Evolutionary conservation across 2,113 vertebrate genomes (phyloP).

Genomic region (Pomatorhinus ruficollis): DNA sequence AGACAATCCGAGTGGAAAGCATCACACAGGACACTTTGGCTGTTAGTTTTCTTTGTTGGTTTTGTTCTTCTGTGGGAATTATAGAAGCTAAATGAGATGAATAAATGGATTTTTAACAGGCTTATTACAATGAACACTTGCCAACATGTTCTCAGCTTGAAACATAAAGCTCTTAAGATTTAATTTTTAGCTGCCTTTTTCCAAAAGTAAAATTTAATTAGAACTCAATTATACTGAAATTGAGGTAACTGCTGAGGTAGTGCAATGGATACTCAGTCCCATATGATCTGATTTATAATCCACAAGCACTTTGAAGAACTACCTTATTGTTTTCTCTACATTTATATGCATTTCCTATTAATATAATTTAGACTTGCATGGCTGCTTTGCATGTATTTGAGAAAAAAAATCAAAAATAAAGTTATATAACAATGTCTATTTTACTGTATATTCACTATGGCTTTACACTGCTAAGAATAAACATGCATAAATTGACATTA

Average conservation of each 20-base stretch:
- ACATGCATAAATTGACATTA: not conserved
- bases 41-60: not conserved
- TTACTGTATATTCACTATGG: not conserved
- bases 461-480: not conserved
- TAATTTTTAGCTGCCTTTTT: constrained; percentile 21
- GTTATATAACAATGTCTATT: not conserved
- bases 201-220: constrained; percentile 40
- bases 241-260: constrained; percentile 24
- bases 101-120: constrained; percentile 31
- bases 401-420: not conserved
- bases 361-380: not conserved
- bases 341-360: not conserved
- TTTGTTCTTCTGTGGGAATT: not conserved
- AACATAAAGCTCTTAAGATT: constrained; percentile 39
- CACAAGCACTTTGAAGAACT: not conserved
- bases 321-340: not conserved
- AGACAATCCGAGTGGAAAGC: not conserved
- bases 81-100: not conserved
- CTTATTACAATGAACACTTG: constrained; percentile 10
- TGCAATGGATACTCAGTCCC: not conserved
- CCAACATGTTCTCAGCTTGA: constrained; percentile 15
- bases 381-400: not conserved
- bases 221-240: constrained; percentile 6
- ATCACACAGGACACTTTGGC: not conserved
- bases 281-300: not conserved